phyloP scores from a whole-genome alignment of 64 coral and sea anemone genomes.

The Cladopsammia gracilis region DNA sequence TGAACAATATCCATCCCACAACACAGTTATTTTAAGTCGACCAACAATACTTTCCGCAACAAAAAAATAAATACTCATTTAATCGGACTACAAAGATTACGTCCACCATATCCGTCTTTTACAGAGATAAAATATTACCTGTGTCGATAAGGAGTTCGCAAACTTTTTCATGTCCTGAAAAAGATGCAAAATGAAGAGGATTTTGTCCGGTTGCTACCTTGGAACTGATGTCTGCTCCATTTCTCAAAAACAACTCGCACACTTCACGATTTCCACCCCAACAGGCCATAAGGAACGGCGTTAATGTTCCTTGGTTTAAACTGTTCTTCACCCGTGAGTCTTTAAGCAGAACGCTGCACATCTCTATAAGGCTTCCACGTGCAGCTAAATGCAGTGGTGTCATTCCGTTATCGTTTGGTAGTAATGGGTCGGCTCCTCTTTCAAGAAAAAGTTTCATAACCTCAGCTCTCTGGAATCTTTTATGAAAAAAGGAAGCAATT shows the following conservation, averaged over 20 bases:
- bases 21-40: too few species aligned
- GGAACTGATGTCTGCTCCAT: background rate
- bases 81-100: too few species aligned
- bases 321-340: background rate
- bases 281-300: slow-evolving; percentile 29
- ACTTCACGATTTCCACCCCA: background rate
- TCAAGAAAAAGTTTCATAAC: slow-evolving; percentile 48
- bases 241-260: slow-evolving; percentile 3
- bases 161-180: background rate
- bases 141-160: slow-evolving; percentile 6
- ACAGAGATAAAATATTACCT: background rate
- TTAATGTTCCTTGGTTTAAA: background rate
- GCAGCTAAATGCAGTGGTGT: slow-evolving; percentile 59
- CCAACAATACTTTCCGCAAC: too few species aligned
- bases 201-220: too few species aligned
- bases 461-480: slow-evolving; percentile 51
- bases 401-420: background rate
- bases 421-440: slow-evolving; percentile 54
- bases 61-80: too few species aligned
- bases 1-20: too few species aligned
- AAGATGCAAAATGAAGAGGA: background rate
- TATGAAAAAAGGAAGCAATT: background rate
- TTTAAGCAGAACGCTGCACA: slow-evolving; percentile 36
- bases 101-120: too few species aligned
- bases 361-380: slow-evolving; percentile 16